Base-by-base conservation (phyloP, 2,888 invertebrate genomes). In the Archips xylosteana region DNA sequence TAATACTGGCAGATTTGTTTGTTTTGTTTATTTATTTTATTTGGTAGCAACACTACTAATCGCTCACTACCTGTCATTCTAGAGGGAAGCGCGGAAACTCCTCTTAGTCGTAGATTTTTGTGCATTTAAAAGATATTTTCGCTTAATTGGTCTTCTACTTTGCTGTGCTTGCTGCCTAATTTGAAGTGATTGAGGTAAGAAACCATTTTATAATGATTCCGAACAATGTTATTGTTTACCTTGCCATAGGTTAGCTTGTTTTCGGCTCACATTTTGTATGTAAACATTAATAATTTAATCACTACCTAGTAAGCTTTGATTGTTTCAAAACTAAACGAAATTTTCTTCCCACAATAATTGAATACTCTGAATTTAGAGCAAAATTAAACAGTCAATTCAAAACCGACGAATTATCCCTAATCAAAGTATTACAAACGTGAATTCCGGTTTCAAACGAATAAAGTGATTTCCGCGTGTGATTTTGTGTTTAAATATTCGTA, bases 401-500 rank as follows among this genome's bases (percentile, higher is more conserved):
- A 2, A 15, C 54, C 13, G 2, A 54, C n/a, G 49, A 49, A 49
- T n/a, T 49, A 49, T 4, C 13, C n/a, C 4, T 4, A 49, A 49
- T n/a, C 3, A 15, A 32, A 45, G 9, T 13, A 23, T 47, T 47
- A 2, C 4, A 42, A 39, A 47, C 23, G 23, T 36, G 15, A 42
- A 15, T 23, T 63, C 12, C 10, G 15, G 45, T 2, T 1, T 62
- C 9, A 42, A 23, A 45, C 5, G 49, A 5, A 13, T n/a, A 54
- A 54, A 23, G 12, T 42, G 8, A 36, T 42, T 47, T 32, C 45
- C 32, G 49, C 69, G 71, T 76, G 62, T 65, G 69, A 63, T 71
- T 72, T 73, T 65, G 66, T 78, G 79, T 78, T 71, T 70, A 75
- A 72, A 70, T 69, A 74, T 72, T 74, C 73, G 80, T 77, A 42